phyloP scores from a whole-genome alignment of 2,888 invertebrate species.

The Luperina testacea region DNA sequence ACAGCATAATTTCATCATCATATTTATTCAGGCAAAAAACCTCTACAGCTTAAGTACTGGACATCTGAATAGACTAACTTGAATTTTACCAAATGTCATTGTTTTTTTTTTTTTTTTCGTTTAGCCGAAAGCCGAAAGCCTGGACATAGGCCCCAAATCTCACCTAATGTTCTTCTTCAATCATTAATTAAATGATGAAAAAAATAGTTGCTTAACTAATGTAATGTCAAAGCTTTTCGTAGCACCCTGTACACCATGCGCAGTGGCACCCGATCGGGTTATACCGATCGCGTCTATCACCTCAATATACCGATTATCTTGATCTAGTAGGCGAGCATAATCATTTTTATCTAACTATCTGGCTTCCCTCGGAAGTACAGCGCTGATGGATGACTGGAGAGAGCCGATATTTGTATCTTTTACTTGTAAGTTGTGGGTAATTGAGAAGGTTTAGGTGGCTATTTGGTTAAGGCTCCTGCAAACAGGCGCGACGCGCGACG shows the following conservation, averaged over 20 bases:
- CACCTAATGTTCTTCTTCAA: too few relatives aligned
- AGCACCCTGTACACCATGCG: conserved; percentile 74
- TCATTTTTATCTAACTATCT: conserved; percentile 82
- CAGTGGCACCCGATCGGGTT: conserved; percentile 76
- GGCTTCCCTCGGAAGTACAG: conserved; percentile 73
- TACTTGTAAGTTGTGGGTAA: conserved; percentile 37
- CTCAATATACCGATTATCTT: conserved; percentile 76
- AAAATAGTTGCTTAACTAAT: not conserved
- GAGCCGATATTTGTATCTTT: conserved; percentile 66
- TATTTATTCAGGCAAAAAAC: not conserved
- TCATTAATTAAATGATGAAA: too few relatives aligned
- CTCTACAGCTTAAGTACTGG: not conserved
- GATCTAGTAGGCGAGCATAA: conserved; percentile 79
- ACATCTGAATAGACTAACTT: not conserved
- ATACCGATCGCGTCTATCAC: conserved; percentile 77
- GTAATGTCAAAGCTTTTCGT: not conserved
- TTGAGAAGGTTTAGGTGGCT: conserved; percentile 16
- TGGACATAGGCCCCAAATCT: too few relatives aligned
- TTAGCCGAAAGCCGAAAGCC: too few relatives aligned
- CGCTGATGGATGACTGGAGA: conserved; percentile 77
- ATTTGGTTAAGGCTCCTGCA: too few relatives aligned
- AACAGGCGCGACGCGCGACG: too few relatives aligned
- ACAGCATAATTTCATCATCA: not conserved
- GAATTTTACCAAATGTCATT: not conserved
- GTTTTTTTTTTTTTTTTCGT: too few relatives aligned